Conservation (phyloP, 1,140 invertebrate genomes). For the Rhynchophorus ferrugineus region DNA sequence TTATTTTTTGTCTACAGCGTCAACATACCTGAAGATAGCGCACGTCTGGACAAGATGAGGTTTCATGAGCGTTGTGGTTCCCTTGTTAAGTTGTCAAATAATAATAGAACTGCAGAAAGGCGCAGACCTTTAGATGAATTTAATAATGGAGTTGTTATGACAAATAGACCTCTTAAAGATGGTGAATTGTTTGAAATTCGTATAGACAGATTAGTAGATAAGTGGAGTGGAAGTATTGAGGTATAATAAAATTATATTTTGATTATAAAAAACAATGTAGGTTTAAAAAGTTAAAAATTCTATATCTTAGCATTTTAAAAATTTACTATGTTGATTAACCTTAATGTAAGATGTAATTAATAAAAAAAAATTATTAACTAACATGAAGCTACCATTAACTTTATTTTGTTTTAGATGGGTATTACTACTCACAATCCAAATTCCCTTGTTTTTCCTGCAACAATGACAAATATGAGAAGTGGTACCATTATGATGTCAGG, state of each 20-base stretch:
- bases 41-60: constrained; percentile 55
- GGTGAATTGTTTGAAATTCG: constrained; percentile 91
- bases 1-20: constrained; percentile 24
- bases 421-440: constrained; percentile 90
- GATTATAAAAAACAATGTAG: too few relatives aligned
- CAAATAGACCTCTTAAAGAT: constrained; percentile 74
- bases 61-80: constrained; percentile 86
- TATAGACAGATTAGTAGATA: constrained; percentile 83
- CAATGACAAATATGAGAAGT: constrained; percentile 94
- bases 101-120: constrained; percentile 77
- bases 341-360: not conserved
- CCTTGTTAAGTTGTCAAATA: constrained; percentile 79
- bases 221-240: constrained; percentile 90
- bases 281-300: too few relatives aligned
- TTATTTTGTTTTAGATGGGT: constrained; percentile 58
- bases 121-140: constrained; percentile 86
- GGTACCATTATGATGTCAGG: constrained; percentile 97
- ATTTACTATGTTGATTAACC: not conserved
- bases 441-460: constrained; percentile 85
- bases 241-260: constrained; percentile 29
- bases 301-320: too few relatives aligned
- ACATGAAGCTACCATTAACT: too few relatives aligned
- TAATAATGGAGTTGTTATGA: constrained; percentile 90
- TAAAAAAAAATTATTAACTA: not conserved
- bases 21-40: constrained; percentile 35